Evolutionary conservation across 2,888 invertebrate genomes (phyloP), one percentile per base, ranked within the genome.

Genomic region (Tortrix viridana): DNA sequence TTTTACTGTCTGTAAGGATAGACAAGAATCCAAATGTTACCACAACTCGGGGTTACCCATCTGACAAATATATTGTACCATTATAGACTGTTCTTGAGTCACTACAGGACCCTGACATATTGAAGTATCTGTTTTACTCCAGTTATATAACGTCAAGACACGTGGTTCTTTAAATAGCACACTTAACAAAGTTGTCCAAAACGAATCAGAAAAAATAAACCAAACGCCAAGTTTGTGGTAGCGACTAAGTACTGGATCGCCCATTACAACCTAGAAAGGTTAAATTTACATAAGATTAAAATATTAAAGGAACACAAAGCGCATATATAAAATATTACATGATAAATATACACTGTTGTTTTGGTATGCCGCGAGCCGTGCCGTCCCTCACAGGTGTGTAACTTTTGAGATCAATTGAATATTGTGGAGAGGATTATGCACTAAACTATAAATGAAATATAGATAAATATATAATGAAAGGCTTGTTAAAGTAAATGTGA

Each of bases 221-320:
- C n/a, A 38, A 26, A 7, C 9, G 12, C n/a, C 1, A 38, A 2
- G 16, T n/a, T 41, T 41, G 38, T n/a, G 16, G 14, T n/a, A 6
- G 41, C 2, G 41, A n/a, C 1, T 4, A 32, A 19, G 12, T 4
- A 20, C 56, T 38, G 56, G 46, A 41, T 62, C 46, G 56, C 46
- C 37, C 20, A 46, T 49, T 50, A 44, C 47, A 57, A 58, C 58
- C 47, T 64, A 66, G 59, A 61, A 49, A 60, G 71, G 69, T 73
- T 79, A 80, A 79, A 82, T 83, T 80, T 80, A 84, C 81, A 83
- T 38, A 80, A 82, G 80, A 78, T 79, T 76, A 75, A 44, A 56
- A 47, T 56, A 56, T 57, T 78, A 85, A 78, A 90, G 90, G 89
- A 90, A 90, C 91, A 90, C 85, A 77, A 85, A 88, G 85, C 82